Conservation (phyloP, 2,888 invertebrate genomes). For the Nipponacmea schrenckii region DNA sequence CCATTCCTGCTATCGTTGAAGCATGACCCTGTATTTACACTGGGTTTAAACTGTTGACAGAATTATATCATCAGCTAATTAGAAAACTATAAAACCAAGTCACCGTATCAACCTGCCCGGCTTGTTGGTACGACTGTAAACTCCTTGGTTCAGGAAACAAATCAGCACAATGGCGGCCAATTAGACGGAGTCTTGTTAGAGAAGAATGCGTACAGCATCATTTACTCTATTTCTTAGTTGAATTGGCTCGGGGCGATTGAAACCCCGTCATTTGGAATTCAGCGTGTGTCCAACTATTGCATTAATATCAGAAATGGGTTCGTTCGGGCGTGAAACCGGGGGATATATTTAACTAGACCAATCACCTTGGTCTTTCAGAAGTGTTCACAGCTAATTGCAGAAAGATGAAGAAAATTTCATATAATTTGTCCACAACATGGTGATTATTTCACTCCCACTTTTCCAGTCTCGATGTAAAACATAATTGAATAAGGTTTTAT, state of each 20-base stretch:
- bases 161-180: neutral
- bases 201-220: neutral
- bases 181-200: slow-evolving; percentile 1
- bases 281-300: neutral
- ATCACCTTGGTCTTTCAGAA: neutral
- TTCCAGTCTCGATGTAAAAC: too few species aligned
- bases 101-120: too few species aligned
- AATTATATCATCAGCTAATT: too few species aligned
- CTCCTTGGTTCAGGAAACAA: neutral
- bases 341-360: slow-evolving; percentile 4
- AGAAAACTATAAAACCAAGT: too few species aligned
- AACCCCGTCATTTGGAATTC: neutral
- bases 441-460: too few species aligned
- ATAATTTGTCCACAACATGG: neutral
- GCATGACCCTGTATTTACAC: too few species aligned
- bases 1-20: too few species aligned
- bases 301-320: slow-evolving; percentile 3
- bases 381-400: slow-evolving; percentile 3
- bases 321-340: neutral
- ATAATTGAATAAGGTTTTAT: too few species aligned
- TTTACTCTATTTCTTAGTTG: neutral
- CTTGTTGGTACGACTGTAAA: too few species aligned
- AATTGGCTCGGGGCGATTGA: neutral
- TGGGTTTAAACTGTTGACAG: too few species aligned
- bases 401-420: slow-evolving; percentile 6